Base-by-base conservation (phyloP, 2,888 invertebrate genomes). In the Tetragnatha montana region DNA sequence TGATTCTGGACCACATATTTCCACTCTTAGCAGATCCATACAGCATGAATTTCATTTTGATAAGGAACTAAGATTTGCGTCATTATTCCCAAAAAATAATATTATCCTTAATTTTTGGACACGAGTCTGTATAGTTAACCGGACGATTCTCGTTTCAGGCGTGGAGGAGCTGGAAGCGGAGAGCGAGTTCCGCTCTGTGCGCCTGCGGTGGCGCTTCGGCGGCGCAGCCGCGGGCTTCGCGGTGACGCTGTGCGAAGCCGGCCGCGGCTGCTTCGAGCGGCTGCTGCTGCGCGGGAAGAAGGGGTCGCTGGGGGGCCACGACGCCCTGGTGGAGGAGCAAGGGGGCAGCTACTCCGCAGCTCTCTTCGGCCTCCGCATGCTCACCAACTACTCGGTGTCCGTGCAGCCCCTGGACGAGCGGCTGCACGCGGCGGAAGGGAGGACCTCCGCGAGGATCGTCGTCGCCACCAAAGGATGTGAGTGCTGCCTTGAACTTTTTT, bases 391-490 rank as follows among this genome's bases (percentile, higher is more conserved):
- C 68, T 85, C 87, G 8, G 60, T 91, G 8, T 81, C 78, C 4
- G 90, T 91, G 1, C 71, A 90, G 8, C 84, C 88, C 7, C 86
- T 88, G 83, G 88, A 88, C 6, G 80, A 86, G 14, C 75, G 80
- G 10, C 85, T 82, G 19, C 47, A 73, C 14, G 70, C 82, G 19
- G 50, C 60, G 12, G 14, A 69, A 8, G n/a, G 10, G 14, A 51
- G 81, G 49, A n/a, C 14, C 1, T n/a, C 85, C 17, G 80, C 75
- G 19, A 90, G 49, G 49, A 81, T 90, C 12, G 21, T 87, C 7
- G 80, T 87, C 0, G 76, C 71, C 6, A 91, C 91, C 0, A 88
- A 91, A 88, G 91, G 91, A 78, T 91, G 91, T 91, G 74, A 88
- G 91, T 81, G 8, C 4, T 60, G 35, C 35, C 4, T 35, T 35